These are phyloP conservation scores for Sebastolobus alascanus DNA, from an alignment of 2,797 vertebrate genomes.

Conservation along the genomic window DNA sequence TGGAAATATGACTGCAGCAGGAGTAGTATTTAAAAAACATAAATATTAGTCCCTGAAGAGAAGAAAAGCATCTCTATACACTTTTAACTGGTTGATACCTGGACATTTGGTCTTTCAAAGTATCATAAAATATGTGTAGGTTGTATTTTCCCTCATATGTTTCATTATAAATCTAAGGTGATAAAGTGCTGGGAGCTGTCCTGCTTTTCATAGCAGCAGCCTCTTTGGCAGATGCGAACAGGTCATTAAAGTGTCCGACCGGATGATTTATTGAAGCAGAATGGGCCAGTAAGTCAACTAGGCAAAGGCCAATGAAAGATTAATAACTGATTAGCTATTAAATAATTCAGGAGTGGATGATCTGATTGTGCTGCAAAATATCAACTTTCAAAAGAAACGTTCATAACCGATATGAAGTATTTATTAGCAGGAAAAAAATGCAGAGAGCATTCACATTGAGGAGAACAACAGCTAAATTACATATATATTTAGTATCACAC, in stretches of 20 bases:
- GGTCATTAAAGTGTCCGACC: slow-evolving; percentile 37
- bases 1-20: background rate
- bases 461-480: background rate
- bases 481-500: background rate
- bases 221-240: slow-evolving; percentile 12
- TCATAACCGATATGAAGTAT: slow-evolving; percentile 1
- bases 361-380: slow-evolving; percentile 27
- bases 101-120: background rate
- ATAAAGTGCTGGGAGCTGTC: slow-evolving; percentile 8
- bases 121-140: background rate
- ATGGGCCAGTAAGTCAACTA: slow-evolving; percentile 39
- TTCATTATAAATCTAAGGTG: background rate
- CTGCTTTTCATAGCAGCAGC: slow-evolving; percentile 16
- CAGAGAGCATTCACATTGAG: background rate
- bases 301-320: slow-evolving; percentile 50
- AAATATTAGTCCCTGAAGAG: background rate
- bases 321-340: slow-evolving; percentile 47
- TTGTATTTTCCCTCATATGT: background rate
- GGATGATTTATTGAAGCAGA: slow-evolving; percentile 34
- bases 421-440: background rate
- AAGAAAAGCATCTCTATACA: background rate
- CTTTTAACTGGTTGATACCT: background rate
- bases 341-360: slow-evolving; percentile 27
- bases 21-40: background rate
- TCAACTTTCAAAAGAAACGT: slow-evolving; percentile 25